Conservation (phyloP, 1,140 invertebrate species). For the Heliconius melpomene region DNA sequence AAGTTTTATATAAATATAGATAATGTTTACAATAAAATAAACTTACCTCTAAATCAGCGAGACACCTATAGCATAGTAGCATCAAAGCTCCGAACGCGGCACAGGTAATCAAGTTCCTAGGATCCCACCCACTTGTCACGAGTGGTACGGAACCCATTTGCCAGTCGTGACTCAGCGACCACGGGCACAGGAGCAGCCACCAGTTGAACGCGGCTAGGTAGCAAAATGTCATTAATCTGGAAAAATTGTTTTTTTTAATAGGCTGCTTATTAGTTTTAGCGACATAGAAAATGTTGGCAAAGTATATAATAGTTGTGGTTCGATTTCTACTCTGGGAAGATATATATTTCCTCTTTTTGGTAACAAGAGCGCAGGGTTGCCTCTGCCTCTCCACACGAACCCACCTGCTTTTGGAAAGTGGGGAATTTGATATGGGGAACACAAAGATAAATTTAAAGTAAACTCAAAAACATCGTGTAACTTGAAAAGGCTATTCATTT, state of each 20-base stretch:
- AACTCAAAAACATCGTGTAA: too few species aligned
- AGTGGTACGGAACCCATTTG: constrained; percentile 93
- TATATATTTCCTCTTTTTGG: too few species aligned
- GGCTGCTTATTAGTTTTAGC: background rate
- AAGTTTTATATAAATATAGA: too few species aligned
- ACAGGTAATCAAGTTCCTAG: constrained; percentile 87
- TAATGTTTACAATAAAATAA: too few species aligned
- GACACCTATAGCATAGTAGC: constrained; percentile 83
- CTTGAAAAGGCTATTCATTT: too few species aligned
- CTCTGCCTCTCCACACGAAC: background rate
- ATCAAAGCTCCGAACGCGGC: constrained; percentile 85
- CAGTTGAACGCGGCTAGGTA: constrained; percentile 91
- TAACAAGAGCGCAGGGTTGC: background rate
- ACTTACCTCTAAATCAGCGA: constrained; percentile 86
- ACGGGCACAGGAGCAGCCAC: constrained; percentile 90
- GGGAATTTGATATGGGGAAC: background rate
- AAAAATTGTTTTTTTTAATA: constrained; percentile 15
- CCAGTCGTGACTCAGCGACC: constrained; percentile 91
- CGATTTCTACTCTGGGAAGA: background rate
- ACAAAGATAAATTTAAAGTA: too few species aligned
- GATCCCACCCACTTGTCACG: constrained; percentile 86
- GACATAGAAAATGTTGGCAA: background rate
- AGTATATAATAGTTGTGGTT: too few species aligned
- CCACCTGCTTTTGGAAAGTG: background rate
- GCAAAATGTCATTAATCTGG: constrained; percentile 86